These are phyloP conservation scores for Argya squamiceps DNA, from an alignment of 2,797 vertebrate genomes.

Conservation along the genomic window DNA sequence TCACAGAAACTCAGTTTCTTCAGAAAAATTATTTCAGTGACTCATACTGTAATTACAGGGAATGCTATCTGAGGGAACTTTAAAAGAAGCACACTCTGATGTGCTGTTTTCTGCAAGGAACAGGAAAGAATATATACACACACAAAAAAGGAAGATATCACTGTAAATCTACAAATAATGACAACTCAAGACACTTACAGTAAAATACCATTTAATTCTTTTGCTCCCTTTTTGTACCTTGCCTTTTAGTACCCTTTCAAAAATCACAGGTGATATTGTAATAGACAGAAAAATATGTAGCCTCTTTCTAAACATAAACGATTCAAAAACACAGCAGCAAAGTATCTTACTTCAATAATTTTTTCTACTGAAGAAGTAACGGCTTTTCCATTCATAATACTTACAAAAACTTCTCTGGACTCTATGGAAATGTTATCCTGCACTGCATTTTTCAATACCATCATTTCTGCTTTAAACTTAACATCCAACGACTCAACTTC, in stretches of 20 bases:
- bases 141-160: not conserved
- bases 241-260: not conserved
- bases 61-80: not conserved
- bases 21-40: not conserved
- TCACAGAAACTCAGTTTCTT: not conserved
- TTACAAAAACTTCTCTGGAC: slow-evolving; percentile 87
- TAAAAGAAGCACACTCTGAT: not conserved
- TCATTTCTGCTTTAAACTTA: slow-evolving; percentile 78
- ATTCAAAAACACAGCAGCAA: not conserved
- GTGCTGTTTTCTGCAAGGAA: not conserved
- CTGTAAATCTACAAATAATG: not conserved
- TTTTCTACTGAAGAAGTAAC: not conserved
- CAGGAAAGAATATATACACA: not conserved
- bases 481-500: slow-evolving; percentile 78
- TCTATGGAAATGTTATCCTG: slow-evolving; percentile 79
- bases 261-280: not conserved
- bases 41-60: not conserved
- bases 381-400: slow-evolving; percentile 56
- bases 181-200: not conserved
- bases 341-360: not conserved
- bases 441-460: slow-evolving; percentile 77
- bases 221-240: not conserved
- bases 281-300: not conserved
- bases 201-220: not conserved
- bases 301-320: not conserved